These are phyloP conservation scores for Hydroisotoma schaefferi DNA, from an alignment of 2,888 invertebrate species.

Conservation along the genomic window DNA sequence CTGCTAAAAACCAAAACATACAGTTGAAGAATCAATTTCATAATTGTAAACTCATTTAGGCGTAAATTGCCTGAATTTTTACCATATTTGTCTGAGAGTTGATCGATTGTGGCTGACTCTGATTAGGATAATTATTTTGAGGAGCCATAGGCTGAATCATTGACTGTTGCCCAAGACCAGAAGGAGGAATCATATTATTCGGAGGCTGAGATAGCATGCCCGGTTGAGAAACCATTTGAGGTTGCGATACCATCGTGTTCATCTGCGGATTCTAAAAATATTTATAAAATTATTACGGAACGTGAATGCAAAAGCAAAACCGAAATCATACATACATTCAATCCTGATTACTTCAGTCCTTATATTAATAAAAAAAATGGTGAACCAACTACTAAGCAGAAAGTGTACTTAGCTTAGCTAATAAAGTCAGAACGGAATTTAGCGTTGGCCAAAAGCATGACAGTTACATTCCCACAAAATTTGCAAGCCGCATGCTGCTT, in stretches of 20 bases:
- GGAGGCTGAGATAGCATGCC: constrained; percentile 33
- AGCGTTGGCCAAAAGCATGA: no score
- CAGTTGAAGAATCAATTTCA: not conserved
- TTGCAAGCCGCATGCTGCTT: no score
- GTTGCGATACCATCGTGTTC: constrained; percentile 26
- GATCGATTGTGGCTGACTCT: constrained; percentile 38
- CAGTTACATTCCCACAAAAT: no score
- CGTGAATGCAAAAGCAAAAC: no score
- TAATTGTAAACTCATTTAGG: constrained; percentile 3
- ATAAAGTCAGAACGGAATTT: no score
- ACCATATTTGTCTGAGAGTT: constrained; percentile 37
- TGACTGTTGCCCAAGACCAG: constrained; percentile 31
- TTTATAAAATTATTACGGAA: no score
- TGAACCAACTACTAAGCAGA: no score
- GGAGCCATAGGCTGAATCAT: constrained; percentile 56
- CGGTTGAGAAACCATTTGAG: constrained; percentile 34
- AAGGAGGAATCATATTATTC: constrained; percentile 26
- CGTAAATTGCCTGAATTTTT: no score
- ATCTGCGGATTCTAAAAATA: constrained; percentile 20
- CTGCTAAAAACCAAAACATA: constrained; percentile 12
- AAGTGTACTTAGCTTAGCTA: no score
- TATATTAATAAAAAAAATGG: no score
- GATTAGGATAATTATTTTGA: constrained; percentile 47
- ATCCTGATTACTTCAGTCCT: not conserved
- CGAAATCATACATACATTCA: constrained; percentile 4